Evolutionary conservation across 64 coral and sea anemone species (phyloP), one percentile per base, ranked within the genome.

Genomic region (Montipora foliosa): DNA sequence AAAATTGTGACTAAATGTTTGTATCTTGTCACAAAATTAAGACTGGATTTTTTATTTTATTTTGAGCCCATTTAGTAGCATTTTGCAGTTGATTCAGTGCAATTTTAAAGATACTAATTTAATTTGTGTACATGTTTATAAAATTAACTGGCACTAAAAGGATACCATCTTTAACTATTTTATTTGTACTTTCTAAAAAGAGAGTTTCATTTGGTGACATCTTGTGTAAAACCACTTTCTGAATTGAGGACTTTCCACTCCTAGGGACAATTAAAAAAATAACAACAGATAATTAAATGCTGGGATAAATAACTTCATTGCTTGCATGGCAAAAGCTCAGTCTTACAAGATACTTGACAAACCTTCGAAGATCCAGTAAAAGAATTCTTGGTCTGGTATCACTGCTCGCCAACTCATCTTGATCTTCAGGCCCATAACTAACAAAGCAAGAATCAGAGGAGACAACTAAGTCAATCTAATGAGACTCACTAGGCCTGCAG

Each of bases 111-210:
- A 22, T 22, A 22, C 22, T 0, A 22, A 22, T 22, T 22, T 22
- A 22, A 22, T 22, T 22, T 22, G 22, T 22, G 22, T 22, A 22
- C 22, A 22, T 22, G 22, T 22, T 22, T 0, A 22, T 22, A 22
- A 22, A 22, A 22, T 22, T 22, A 22, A 22, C 22, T 22, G 22
- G 46, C 7, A 20, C 20, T 20, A 16, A 81, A 92, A 99, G 98
- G 98, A 99, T 99, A 99, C 98, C 98, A 90, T 99, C 98, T 95
- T 99, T 99, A 12, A 99, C 92, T 85, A 99, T 91, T 89, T 99
- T 99, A 52, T 90, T 96, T 51, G 98, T 99, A 19, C 98, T 99
- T 82, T 99, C 98, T 53, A 99, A 89, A 55, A 99, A 99, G 2
- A 99, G 76, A 5, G 98, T 99, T 87, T 99, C 98, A 96, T 99